These are phyloP conservation scores for Epinephelus awoara DNA, from an alignment of 2,797 vertebrate genomes.

Conservation along the genomic window DNA sequence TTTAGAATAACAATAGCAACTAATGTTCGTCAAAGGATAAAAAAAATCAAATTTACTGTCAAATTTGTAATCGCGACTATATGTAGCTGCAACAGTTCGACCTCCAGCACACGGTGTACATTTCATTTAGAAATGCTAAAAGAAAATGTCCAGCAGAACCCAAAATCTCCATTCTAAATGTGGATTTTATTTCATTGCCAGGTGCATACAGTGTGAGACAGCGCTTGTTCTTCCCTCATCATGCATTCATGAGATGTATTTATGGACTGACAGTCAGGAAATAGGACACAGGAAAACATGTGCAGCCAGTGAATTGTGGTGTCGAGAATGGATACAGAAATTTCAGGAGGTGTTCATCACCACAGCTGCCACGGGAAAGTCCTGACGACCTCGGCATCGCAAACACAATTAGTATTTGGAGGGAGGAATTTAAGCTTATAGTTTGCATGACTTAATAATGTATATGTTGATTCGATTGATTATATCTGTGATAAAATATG, in stretches of 20 bases:
- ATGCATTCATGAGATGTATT: slow-evolving; percentile 74
- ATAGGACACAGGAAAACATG: slow-evolving; percentile 67
- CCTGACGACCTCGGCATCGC: not conserved
- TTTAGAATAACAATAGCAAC: slow-evolving; percentile 11
- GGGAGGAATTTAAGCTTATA: not conserved
- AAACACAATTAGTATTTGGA: not conserved
- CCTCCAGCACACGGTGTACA: not conserved
- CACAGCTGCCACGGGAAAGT: slow-evolving; percentile 13
- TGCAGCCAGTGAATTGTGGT: slow-evolving; percentile 43
- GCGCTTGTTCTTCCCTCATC: slow-evolving; percentile 56
- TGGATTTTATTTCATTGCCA: slow-evolving; percentile 42
- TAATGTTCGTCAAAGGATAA: not conserved
- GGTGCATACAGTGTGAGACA: slow-evolving; percentile 38
- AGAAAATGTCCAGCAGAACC: not conserved
- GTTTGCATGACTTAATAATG: not conserved
- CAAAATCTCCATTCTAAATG: slow-evolving; percentile 28
- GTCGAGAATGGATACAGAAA: slow-evolving; percentile 37
- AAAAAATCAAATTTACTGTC: not conserved
- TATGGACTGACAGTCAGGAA: slow-evolving; percentile 70
- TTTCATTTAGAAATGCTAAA: not conserved
- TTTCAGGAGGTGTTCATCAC: slow-evolving; percentile 40
- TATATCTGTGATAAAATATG: not conserved
- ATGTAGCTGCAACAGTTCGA: not conserved
- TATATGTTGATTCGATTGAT: not conserved
- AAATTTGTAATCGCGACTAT: not conserved